A percentile compares a stretch with the other conserved stretches of the same genome.
phyloP scores from a whole-genome alignment of 2,113 vertebrate species.

The Heterocephalus glaber region DNA sequence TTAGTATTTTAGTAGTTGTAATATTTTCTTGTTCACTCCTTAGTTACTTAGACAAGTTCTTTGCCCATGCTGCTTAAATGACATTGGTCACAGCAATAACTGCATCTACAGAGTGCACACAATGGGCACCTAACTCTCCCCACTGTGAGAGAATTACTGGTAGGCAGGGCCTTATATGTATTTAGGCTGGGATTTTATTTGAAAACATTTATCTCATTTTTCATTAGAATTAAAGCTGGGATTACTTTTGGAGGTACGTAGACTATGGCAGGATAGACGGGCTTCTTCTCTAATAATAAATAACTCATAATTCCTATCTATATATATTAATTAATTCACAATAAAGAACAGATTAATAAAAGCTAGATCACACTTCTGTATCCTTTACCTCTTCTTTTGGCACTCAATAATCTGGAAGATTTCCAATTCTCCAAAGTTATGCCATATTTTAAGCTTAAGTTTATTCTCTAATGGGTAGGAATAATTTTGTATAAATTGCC shows the following conservation, averaged over 20 bases:
- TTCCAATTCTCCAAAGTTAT: constrained; percentile 14
- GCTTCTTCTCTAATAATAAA: not conserved
- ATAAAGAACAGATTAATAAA: not conserved
- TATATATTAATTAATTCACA: not conserved
- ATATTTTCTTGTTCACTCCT: not conserved
- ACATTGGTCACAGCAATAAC: not conserved
- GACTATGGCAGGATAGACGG: not conserved
- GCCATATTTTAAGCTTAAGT: not conserved
- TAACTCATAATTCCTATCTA: not conserved
- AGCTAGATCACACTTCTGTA: not conserved
- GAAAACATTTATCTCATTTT: not conserved
- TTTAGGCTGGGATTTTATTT: not conserved
- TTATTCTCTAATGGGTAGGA: not conserved
- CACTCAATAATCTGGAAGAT: not conserved
- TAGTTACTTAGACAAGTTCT: not conserved
- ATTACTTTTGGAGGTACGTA: not conserved
- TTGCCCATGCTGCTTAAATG: not conserved
- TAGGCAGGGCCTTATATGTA: not conserved
- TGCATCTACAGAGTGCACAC: not conserved
- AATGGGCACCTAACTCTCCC: not conserved
- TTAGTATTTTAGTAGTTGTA: not conserved
- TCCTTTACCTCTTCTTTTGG: not conserved
- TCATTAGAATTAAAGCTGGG: not conserved
- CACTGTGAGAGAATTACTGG: not conserved
- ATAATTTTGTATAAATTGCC: not conserved